phyloP scores from a whole-genome alignment of 2,113 vertebrate genomes.

The Peromyscus californicus region DNA sequence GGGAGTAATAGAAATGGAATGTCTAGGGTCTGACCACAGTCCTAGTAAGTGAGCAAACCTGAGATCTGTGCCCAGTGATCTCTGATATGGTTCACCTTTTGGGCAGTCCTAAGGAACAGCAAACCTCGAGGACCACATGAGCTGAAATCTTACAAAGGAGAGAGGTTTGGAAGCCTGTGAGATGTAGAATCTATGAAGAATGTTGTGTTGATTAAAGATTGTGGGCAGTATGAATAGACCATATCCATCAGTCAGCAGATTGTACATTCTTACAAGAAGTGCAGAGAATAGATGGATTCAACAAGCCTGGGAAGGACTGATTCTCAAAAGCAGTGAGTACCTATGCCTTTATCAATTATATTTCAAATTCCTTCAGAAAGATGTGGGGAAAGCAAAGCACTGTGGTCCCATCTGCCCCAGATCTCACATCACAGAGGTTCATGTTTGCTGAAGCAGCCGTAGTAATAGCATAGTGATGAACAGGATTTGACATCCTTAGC shows the following conservation, averaged over 20 bases:
- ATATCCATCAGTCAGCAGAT: too few species aligned
- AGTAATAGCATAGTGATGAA: neutral
- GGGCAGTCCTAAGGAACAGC: neutral
- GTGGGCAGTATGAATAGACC: too few species aligned
- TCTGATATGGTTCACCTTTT: too few species aligned
- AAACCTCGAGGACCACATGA: too few species aligned
- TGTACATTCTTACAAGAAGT: neutral
- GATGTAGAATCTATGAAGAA: fast-evolving
- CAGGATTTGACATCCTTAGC: neutral
- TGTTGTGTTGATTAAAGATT: neutral
- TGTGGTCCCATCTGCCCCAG: fast-evolving
- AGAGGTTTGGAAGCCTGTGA: fast-evolving
- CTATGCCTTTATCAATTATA: neutral
- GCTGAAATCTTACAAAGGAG: neutral
- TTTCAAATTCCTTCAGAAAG: neutral
- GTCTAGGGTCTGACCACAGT: neutral
- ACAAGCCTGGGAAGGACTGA: neutral
- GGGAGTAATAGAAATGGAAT: neutral
- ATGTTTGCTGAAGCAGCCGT: neutral
- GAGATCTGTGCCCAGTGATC: neutral
- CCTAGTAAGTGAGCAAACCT: neutral
- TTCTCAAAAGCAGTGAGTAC: neutral
- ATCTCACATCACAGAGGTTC: neutral
- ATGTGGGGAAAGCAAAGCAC: neutral
- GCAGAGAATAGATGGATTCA: neutral